These are phyloP conservation scores for Gastrophryne carolinensis DNA, from an alignment of 2,797 vertebrate genomes.

Conservation along the genomic window DNA sequence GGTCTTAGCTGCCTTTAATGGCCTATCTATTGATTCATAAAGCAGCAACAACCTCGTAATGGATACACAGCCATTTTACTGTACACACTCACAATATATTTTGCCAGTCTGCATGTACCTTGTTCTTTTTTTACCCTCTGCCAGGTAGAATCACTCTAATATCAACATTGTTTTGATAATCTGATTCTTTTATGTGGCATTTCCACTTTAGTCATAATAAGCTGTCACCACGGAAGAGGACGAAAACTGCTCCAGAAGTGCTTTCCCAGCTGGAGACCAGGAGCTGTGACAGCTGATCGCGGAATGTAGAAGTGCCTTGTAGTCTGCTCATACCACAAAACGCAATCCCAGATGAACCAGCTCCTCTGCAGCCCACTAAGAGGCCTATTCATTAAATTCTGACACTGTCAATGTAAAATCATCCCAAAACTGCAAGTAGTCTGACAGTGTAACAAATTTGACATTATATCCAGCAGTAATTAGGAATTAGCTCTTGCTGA, in stretches of 20 bases:
- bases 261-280: slow-evolving; percentile 57
- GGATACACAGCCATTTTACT: slow-evolving; percentile 14
- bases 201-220: slow-evolving; percentile 61
- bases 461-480: neutral
- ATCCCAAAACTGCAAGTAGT: neutral
- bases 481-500: neutral
- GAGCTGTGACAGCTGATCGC: slow-evolving; percentile 49
- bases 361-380: slow-evolving; percentile 30
- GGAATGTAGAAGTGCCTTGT: slow-evolving; percentile 31
- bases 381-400: slow-evolving; percentile 36
- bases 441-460: slow-evolving; percentile 12
- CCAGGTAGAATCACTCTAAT: slow-evolving; percentile 54
- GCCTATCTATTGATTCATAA: slow-evolving; percentile 21
- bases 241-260: slow-evolving; percentile 56
- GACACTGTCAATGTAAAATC: slow-evolving; percentile 1
- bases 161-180: slow-evolving; percentile 59
- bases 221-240: slow-evolving; percentile 49
- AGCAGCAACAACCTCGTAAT: slow-evolving; percentile 1
- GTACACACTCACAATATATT: neutral
- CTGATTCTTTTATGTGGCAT: slow-evolving; percentile 61
- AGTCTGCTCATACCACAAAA: slow-evolving; percentile 28
- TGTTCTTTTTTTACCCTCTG: neutral
- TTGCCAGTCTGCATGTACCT: neutral
- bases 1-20: slow-evolving; percentile 17
- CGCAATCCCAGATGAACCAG: slow-evolving; percentile 32